Evolutionary conservation across 2,797 vertebrate genomes (phyloP), one percentile per base, ranked within the genome.

Genomic region (Acrocephalus scirpaceus): DNA sequence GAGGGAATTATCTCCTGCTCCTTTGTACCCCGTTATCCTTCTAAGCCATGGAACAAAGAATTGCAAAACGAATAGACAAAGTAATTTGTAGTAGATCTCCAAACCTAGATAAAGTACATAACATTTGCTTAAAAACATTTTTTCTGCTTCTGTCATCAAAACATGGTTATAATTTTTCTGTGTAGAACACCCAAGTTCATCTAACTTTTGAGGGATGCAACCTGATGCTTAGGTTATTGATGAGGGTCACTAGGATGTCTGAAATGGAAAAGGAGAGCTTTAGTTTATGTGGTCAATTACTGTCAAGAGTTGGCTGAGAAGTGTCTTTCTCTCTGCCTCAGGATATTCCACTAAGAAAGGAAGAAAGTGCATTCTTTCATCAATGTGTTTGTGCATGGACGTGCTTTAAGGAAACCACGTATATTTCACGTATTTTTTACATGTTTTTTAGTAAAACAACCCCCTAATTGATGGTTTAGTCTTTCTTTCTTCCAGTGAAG

Each of bases 1-100:
- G 89, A 96, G 75, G 94, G 94, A 97, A 97, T 97, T 97, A 97
- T 96, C 96, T 96, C 85, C 93, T 93, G 83, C 93, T 97, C 77
- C 85, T 97, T 97, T 97, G 95, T 97, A 91, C 87, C 94, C 70
- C 66, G 50, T 93, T 92, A 97, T 95, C 94, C 90, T 92, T 80
- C 84, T 97, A 96, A 96, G 96, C 91, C 32, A 1, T 10, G 51
- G 78, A 91, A 95, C 94, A 97, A 96, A 96, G 96, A 95, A 87
- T 84, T 54, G 66, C 9, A 3, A 81, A 94, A 74, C 0, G 30
- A 96, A 94, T 92, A 90, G 79, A 90, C 77, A 20, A 94, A 96
- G 86, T 95, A 96, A 97, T 96, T 95, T 96, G 95, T 94, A 90
- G 95, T 77, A 94, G 90, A 96, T 95, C 92, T 95, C 61, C 90